phyloP scores from a whole-genome alignment of 2,797 vertebrate genomes.

The Cossypha heuglini region DNA sequence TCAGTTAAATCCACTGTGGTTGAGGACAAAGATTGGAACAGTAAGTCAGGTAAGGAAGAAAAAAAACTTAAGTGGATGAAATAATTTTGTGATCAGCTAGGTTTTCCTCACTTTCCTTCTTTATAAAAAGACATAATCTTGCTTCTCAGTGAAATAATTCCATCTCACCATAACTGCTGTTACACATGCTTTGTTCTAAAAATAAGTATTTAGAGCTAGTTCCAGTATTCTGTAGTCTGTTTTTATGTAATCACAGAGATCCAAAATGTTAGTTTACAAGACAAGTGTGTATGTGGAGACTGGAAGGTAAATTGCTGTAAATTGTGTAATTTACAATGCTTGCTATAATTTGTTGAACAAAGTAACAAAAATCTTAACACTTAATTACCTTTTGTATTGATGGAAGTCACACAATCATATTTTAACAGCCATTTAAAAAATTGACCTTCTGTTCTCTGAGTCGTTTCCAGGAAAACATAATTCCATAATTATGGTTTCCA shows the following conservation, averaged over 20 bases:
- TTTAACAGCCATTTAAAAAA: not conserved
- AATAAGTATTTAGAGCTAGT: not conserved
- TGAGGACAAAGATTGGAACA: constrained; percentile 90
- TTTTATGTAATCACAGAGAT: not conserved
- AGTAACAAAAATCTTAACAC: not conserved
- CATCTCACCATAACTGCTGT: not conserved
- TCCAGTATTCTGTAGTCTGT: not conserved
- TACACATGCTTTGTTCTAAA: not conserved
- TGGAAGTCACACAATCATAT: not conserved
- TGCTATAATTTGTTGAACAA: not conserved
- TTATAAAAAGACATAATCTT: not conserved
- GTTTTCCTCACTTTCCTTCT: not conserved
- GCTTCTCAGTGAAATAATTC: not conserved
- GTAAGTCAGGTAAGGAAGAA: constrained; percentile 89
- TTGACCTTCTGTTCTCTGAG: not conserved
- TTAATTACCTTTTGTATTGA: not conserved
- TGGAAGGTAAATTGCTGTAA: not conserved
- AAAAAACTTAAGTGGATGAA: not conserved
- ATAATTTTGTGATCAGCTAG: not conserved
- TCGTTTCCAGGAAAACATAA: not conserved
- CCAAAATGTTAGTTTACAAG: not conserved
- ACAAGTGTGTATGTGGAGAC: not conserved
- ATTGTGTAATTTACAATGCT: not conserved
- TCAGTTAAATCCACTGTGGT: constrained; percentile 90
- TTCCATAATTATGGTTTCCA: not conserved